A percentile compares a stretch with the other conserved stretches of the same genome.
Conservation (phyloP, 2,797 vertebrate species). For the Peromyscus melanophrys region DNA sequence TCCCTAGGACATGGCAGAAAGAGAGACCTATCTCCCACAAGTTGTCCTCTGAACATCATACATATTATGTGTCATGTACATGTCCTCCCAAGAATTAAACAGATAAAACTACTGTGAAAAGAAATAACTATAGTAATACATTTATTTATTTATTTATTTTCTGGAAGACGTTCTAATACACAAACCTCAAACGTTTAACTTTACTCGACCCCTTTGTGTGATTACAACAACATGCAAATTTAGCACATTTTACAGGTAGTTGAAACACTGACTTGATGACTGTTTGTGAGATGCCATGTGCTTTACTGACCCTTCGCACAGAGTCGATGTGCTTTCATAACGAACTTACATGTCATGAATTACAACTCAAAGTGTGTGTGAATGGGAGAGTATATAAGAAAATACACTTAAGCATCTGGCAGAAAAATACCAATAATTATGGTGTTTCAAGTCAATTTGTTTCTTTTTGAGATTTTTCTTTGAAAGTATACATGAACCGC, state of each 20-base stretch:
- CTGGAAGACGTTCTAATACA: conserved; percentile 2
- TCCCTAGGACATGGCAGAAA: not conserved
- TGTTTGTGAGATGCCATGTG: conserved; percentile 10
- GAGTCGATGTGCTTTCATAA: conserved; percentile 49
- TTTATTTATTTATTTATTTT: not conserved
- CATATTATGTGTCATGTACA: not conserved
- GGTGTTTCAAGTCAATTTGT: conserved; percentile 81
- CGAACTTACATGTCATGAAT: conserved; percentile 66
- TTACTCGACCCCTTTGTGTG: not conserved
- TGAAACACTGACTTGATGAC: conserved; percentile 14
- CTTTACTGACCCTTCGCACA: conserved; percentile 40
- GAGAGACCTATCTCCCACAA: not conserved
- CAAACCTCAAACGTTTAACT: conserved; percentile 56
- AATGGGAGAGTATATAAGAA: conserved; percentile 74
- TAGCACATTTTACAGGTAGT: conserved; percentile 26
- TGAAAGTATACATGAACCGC: conserved; percentile 23
- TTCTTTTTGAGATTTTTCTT: conserved; percentile 63
- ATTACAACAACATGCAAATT: conserved; percentile 49
- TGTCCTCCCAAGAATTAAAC: not conserved
- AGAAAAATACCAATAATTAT: conserved; percentile 79
- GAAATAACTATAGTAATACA: not conserved
- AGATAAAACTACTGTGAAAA: not conserved
- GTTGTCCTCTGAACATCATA: not conserved
- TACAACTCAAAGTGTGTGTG: conserved; percentile 59
- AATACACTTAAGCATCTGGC: conserved; percentile 69